These are phyloP conservation scores for Folsomia manolachei DNA, from an alignment of 2,888 invertebrate genomes.

Conservation along the genomic window DNA sequence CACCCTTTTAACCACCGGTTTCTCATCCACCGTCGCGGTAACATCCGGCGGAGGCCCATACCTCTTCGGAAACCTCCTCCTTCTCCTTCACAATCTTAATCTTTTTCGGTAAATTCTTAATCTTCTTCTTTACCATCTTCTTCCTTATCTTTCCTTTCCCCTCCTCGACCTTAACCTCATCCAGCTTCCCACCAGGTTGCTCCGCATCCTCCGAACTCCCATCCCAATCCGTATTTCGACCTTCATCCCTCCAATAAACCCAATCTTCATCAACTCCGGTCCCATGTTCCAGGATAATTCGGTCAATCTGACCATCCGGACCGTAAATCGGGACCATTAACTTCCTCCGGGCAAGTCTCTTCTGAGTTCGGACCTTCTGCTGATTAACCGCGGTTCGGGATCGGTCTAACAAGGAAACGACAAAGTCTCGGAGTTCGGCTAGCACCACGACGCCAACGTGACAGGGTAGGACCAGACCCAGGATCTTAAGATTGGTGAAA, in stretches of 20 bases:
- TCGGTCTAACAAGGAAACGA: constrained; percentile 28
- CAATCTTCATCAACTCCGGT: neutral
- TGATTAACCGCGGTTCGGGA: constrained; percentile 15
- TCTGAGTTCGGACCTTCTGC: constrained; percentile 27
- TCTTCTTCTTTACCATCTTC: no score
- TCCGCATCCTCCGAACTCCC: neutral
- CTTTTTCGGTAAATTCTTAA: no score
- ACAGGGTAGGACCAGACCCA: neutral
- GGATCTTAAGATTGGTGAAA: neutral
- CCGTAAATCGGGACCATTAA: constrained; percentile 26
- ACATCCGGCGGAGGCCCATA: neutral
- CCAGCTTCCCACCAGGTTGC: neutral
- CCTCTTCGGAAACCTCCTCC: no score
- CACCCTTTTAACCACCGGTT: neutral
- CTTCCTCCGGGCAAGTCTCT: constrained; percentile 28
- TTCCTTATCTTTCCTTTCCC: no score
- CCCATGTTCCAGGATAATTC: constrained; percentile 26
- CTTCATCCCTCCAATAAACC: constrained; percentile 5
- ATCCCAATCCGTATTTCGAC: neutral
- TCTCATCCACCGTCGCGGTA: neutral
- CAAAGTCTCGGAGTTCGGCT: constrained; percentile 14
- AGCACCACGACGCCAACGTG: neutral
- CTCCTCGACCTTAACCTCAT: neutral
- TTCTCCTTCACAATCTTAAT: no score
- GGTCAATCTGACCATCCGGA: constrained; percentile 22